Evolutionary conservation across 2,797 vertebrate species (phyloP).

Genomic region (Myotis myotis): DNA sequence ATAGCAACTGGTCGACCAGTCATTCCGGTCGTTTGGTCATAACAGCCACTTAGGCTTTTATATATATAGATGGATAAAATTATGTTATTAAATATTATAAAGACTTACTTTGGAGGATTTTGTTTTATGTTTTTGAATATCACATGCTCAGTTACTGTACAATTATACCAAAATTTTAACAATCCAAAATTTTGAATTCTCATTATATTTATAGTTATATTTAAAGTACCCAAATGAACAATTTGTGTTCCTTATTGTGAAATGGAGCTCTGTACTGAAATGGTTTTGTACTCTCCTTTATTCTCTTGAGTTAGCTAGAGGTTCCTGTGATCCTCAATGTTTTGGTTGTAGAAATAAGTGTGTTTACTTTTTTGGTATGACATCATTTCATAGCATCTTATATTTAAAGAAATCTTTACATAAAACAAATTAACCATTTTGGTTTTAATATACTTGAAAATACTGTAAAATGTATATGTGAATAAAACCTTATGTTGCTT

Average conservation of each 20-base stretch:
- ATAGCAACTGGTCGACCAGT: no score
- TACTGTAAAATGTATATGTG: not conserved
- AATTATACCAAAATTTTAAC: not conserved
- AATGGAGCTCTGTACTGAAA: not conserved
- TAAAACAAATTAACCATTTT: slow-evolving; percentile 19
- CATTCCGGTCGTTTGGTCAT: fast-evolving
- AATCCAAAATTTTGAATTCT: not conserved
- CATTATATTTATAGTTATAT: not conserved
- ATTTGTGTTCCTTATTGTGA: not conserved
- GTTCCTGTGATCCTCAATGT: not conserved
- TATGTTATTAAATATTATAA: not conserved
- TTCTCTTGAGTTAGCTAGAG: not conserved
- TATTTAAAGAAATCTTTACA: not conserved
- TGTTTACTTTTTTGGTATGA: not conserved
- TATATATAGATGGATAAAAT: not conserved
- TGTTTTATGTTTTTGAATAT: slow-evolving; percentile 33
- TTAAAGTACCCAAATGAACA: slow-evolving; percentile 22
- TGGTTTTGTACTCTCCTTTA: not conserved
- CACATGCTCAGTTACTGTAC: not conserved
- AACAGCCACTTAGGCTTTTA: no score
- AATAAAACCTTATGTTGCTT: not conserved
- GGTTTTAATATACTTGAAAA: not conserved
- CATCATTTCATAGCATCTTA: not conserved
- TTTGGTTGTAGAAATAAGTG: not conserved
- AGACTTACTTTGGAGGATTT: slow-evolving; percentile 13